A percentile compares a stretch with the other conserved stretches of the same genome.
phyloP scores from a whole-genome alignment of 2,113 vertebrate genomes.

The Ptychochromis oligacanthus region DNA sequence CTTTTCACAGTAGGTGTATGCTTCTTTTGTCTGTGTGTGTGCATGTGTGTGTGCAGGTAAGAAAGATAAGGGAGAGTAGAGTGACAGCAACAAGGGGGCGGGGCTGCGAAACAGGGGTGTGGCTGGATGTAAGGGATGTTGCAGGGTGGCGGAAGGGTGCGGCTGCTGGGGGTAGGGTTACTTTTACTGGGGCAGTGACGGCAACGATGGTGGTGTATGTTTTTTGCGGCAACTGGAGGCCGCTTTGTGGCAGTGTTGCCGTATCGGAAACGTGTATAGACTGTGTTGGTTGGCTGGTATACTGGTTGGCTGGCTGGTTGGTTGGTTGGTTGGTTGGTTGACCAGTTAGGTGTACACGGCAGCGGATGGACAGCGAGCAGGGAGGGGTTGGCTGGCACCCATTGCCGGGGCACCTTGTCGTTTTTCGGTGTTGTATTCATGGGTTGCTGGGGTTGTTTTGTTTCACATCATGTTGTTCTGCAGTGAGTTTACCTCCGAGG shows the following conservation, averaged over 20 bases:
- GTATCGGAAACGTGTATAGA: slow-evolving; percentile 65
- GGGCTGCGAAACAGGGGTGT: slow-evolving; percentile 57
- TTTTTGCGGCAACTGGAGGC: slow-evolving; percentile 47
- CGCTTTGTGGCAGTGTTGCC: slow-evolving; percentile 76
- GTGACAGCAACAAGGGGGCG: slow-evolving; percentile 68
- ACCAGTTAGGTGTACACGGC: slow-evolving; percentile 46
- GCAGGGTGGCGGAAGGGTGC: slow-evolving; percentile 36
- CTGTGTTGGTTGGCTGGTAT: slow-evolving; percentile 65
- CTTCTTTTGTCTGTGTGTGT: slow-evolving; percentile 3
- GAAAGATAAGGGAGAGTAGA: slow-evolving; percentile 52
- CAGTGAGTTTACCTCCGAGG: slow-evolving; percentile 89
- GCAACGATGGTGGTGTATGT: slow-evolving; percentile 23
- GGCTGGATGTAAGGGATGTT: slow-evolving; percentile 37
- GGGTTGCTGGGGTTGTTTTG: slow-evolving; percentile 44
- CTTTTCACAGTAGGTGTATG: slow-evolving; percentile 56
- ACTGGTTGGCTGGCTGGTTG: slow-evolving; percentile 56
- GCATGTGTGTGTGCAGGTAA: slow-evolving; percentile 48
- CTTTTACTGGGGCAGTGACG: slow-evolving; percentile 48
- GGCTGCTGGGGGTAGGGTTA: slow-evolving; percentile 32
- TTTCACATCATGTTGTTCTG: slow-evolving; percentile 96
- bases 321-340: slow-evolving; percentile 48
- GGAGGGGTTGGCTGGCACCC: slow-evolving; percentile 26
- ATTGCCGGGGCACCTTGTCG: slow-evolving; percentile 50
- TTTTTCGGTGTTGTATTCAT: slow-evolving; percentile 45
- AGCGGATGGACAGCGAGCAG: slow-evolving; percentile 22